Evolutionary conservation across 2,797 vertebrate genomes (phyloP), one percentile per base, ranked within the genome.

Genomic region (Adelosebastes latens): DNA sequence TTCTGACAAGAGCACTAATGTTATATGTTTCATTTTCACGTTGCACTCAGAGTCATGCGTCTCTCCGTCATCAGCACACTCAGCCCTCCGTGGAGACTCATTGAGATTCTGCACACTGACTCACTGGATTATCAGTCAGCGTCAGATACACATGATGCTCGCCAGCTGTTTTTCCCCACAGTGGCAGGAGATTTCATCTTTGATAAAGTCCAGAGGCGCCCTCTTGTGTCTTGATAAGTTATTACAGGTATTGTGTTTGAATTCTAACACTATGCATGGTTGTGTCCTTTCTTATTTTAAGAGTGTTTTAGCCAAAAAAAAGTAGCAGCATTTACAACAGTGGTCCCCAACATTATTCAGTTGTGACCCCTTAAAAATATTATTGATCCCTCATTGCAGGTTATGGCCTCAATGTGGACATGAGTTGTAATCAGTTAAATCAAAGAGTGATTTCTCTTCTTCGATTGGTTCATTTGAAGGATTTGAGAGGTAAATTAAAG

Each of bases 141-240:
- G 3, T 79, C 31, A 72, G 11, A 52, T 22, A 53, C 27, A 1
- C 63, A 68, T 69, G 61, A 62, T 55, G 42, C 32, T 67, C 52
- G 34, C 29, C 52, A 60, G 67, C 73, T 73, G 65, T 55, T 42
- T n/a, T 31, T 1, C 1, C 9, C 5, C 61, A 52, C 65, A 63
- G 25, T 27, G 31, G 29, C 31, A 52, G 6, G 10, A 52, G n/a
- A 39, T 46, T 32, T 75, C 6, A 64, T 73, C 1, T 64, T 10
- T 22, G 71, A 64, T 78, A 4, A 59, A 80, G 80, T 61, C 72
- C 60, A 67, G 60, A 77, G 81, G 75, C 66, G 83, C 90, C 66
- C 89, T 86, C 91, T 90, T 69, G 83, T 91, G 90, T 83, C 80
- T 36, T 7, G 6, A 70, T 24, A 27, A 31, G 79, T 86, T 72